Evolutionary conservation across 1,140 invertebrate genomes (phyloP).

Genomic region (Pseudomyrmex sp.): DNA sequence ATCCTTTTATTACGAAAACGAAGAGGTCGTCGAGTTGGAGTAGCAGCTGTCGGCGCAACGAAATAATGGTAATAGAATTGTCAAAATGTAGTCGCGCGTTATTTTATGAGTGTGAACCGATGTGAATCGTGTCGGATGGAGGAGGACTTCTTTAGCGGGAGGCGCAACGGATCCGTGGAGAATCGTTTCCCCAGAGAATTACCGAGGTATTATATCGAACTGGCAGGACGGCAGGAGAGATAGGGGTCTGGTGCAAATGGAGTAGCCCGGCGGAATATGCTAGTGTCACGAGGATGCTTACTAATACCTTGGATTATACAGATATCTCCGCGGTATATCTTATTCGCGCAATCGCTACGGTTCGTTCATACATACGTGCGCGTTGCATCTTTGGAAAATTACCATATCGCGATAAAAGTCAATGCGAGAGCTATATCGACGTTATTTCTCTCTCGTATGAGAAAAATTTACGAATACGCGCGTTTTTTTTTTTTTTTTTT

Average conservation of each 20-base stretch:
- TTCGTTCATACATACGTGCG: not conserved
- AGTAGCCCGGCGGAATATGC: constrained; percentile 73
- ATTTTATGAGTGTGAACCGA: constrained; percentile 82
- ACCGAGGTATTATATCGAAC: constrained; percentile 83
- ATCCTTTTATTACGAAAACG: constrained; percentile 58
- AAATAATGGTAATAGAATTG: constrained; percentile 85
- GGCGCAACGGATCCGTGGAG: constrained; percentile 80
- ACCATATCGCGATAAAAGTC: constrained; percentile 69
- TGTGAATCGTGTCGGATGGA: constrained; percentile 72
- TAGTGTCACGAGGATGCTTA: constrained; percentile 74
- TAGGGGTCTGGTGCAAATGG: constrained; percentile 75
- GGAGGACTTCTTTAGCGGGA: constrained; percentile 78
- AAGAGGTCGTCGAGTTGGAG: constrained; percentile 33
- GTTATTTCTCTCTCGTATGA: constrained; percentile 45
- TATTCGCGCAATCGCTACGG: constrained; percentile 71
- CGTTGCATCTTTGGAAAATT: constrained; percentile 67
- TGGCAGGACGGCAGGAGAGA: constrained; percentile 72
- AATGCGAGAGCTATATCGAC: constrained; percentile 10
- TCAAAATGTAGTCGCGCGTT: constrained; percentile 84
- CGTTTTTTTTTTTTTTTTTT: no score
- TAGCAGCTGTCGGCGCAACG: constrained; percentile 79
- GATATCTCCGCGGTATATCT: constrained; percentile 74
- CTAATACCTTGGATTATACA: constrained; percentile 75
- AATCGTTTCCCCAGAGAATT: constrained; percentile 82
- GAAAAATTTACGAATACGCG: constrained; percentile 42